These are phyloP conservation scores for Plagiodera versicolora DNA, from an alignment of 2,888 invertebrate genomes.

Conservation along the genomic window DNA sequence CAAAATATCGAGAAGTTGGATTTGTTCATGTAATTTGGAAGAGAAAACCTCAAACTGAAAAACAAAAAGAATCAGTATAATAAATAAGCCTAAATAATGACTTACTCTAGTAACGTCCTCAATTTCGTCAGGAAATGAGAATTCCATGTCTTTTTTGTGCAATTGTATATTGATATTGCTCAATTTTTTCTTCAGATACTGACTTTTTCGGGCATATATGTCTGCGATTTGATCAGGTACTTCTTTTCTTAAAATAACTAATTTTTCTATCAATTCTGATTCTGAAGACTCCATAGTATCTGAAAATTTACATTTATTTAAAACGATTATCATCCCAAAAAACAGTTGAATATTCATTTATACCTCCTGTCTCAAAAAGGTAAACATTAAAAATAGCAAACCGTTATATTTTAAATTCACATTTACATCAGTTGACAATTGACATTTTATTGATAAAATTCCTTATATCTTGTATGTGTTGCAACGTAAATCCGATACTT, in stretches of 20 bases:
- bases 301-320: neutral
- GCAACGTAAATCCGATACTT: no score
- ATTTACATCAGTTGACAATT: no score
- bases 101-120: neutral
- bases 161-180: neutral
- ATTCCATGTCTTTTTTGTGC: neutral
- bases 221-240: neutral
- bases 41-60: neutral
- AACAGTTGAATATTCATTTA: no score
- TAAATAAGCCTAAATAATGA: neutral
- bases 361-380: no score
- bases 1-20: conserved; percentile 19
- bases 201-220: neutral
- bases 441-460: no score
- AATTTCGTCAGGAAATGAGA: neutral
- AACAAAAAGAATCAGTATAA: neutral
- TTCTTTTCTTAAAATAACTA: neutral
- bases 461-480: no score
- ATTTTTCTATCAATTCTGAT: neutral
- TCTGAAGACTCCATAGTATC: neutral
- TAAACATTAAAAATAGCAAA: no score
- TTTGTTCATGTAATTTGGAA: conserved; percentile 18
- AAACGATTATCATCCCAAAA: no score
- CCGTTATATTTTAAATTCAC: no score
- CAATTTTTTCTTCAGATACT: neutral